phyloP scores from a whole-genome alignment of 2,797 vertebrate species.

The Eulemur coronatus region DNA sequence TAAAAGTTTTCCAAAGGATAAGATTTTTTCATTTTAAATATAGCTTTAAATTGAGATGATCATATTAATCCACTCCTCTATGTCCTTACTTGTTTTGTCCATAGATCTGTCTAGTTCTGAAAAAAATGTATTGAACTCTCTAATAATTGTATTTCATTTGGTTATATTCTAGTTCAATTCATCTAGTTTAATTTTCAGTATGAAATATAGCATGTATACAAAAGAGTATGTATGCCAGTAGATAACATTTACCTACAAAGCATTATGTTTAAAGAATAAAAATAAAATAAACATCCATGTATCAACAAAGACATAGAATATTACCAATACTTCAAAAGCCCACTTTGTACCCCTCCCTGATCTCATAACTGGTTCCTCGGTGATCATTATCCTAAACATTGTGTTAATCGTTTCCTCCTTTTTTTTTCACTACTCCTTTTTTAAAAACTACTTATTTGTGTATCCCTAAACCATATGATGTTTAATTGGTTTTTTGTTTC shows the following conservation, averaged over 20 bases:
- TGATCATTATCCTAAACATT: not conserved
- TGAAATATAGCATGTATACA: not conserved
- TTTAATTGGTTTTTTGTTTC: not conserved
- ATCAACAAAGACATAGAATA: not conserved
- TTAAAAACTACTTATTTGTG: not conserved
- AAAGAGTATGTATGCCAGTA: not conserved
- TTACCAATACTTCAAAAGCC: not conserved
- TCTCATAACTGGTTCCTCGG: not conserved
- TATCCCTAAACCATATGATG: not conserved
- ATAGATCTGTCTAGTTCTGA: not conserved
- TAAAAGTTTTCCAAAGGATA: not conserved
- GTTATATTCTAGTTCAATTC: not conserved
- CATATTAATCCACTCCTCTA: not conserved
- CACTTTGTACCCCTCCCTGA: not conserved
- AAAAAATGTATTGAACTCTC: not conserved
- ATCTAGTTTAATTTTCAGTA: not conserved
- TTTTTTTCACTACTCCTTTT: not conserved
- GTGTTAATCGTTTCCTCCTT: not conserved
- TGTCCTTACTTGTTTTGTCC: not conserved
- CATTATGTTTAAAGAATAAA: not conserved
- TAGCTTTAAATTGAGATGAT: not conserved
- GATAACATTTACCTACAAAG: not conserved
- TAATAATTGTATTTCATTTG: not conserved
- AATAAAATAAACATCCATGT: not conserved
- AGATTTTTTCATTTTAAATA: not conserved